phyloP scores from a whole-genome alignment of 2,888 invertebrate species.

The Philaethria dido region DNA sequence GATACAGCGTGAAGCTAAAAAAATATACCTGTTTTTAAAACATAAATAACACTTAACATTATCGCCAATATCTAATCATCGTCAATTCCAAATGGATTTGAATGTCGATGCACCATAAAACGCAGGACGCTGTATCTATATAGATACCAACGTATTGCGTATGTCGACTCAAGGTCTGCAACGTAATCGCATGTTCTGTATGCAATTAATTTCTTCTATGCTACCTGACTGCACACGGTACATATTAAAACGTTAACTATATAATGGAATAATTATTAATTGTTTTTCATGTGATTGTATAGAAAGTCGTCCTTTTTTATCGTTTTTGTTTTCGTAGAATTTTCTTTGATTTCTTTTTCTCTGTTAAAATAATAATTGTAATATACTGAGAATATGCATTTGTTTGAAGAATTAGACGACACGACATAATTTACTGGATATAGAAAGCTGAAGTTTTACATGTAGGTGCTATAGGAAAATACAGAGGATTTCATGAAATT shows the following conservation, averaged over 20 bases:
- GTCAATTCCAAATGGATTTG: neutral
- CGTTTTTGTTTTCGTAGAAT: neutral
- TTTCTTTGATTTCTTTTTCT: too few relatives aligned
- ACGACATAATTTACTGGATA: too few relatives aligned
- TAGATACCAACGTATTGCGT: neutral
- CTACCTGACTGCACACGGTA: neutral
- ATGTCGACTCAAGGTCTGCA: conserved; percentile 17
- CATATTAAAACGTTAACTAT: neutral
- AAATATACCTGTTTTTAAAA: too few relatives aligned
- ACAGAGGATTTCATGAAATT: too few relatives aligned
- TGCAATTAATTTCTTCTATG: conserved; percentile 22
- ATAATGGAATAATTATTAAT: neutral
- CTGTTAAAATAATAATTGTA: too few relatives aligned
- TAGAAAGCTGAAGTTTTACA: too few relatives aligned
- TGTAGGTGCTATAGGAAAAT: too few relatives aligned
- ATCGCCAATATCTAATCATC: neutral
- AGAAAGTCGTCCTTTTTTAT: too few relatives aligned
- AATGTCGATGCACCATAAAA: conserved; percentile 13
- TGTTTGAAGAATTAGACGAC: too few relatives aligned
- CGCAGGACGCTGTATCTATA: conserved; percentile 14
- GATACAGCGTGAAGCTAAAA: too few relatives aligned
- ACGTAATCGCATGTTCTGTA: neutral
- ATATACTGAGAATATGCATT: too few relatives aligned
- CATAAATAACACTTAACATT: neutral
- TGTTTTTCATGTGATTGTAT: neutral